Percentiles rank a stretch among this genome's conserved stretches.
These are phyloP conservation scores for Sula dactylatra DNA, from an alignment of 2,113 vertebrate species.

Conservation along the genomic window DNA sequence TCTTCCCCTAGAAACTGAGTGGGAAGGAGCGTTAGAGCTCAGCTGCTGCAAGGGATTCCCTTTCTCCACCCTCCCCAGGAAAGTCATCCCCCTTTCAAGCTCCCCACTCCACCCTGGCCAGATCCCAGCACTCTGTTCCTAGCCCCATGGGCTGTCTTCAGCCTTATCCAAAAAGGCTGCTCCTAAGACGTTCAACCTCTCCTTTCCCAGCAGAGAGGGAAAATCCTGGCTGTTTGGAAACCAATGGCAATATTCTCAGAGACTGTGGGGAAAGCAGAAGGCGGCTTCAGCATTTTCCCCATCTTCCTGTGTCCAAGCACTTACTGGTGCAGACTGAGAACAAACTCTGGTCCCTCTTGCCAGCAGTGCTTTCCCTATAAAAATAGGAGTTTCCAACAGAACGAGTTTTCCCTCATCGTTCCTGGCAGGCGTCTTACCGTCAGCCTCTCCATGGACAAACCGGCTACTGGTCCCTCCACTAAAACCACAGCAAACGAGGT, in stretches of 20 bases:
- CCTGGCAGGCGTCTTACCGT: neutral
- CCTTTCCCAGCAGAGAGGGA: neutral
- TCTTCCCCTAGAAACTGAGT: neutral
- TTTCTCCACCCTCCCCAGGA: neutral
- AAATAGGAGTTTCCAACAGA: slow-evolving; percentile 17
- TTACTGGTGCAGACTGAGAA: neutral
- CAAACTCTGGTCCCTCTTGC: neutral
- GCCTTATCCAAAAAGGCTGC: neutral
- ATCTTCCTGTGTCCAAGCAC: neutral
- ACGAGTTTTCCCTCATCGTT: neutral
- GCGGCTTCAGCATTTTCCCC: neutral
- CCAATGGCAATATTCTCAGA: neutral
- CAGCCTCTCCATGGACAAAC: neutral
- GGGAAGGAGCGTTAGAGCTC: neutral
- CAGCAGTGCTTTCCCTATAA: neutral
- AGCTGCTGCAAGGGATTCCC: neutral
- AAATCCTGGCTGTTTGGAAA: neutral
- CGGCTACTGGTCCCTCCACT: neutral
- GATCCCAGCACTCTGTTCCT: neutral
- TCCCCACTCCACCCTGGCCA: neutral
- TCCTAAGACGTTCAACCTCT: neutral
- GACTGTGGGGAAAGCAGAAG: neutral
- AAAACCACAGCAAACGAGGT: neutral
- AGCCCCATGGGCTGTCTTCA: neutral
- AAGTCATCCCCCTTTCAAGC: neutral